Conservation (phyloP, 1,140 invertebrate genomes). For the Lithobius niger region DNA sequence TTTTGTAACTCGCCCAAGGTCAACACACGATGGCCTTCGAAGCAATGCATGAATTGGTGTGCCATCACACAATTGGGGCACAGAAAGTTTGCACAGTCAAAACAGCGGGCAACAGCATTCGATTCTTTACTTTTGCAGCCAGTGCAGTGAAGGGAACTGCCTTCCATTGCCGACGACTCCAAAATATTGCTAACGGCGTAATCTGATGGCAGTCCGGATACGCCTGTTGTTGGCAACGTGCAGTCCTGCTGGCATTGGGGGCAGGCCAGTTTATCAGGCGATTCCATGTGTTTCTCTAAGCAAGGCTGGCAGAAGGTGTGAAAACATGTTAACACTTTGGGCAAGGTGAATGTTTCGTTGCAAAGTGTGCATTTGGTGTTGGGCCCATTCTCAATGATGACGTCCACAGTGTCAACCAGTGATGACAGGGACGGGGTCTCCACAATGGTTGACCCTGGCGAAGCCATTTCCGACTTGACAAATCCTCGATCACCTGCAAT, state of each 20-base stretch:
- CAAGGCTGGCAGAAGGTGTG: conserved; percentile 69
- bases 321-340: conserved; percentile 62
- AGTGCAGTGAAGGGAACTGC: conserved; percentile 32
- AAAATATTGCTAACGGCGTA: conserved; percentile 45
- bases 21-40: conserved; percentile 84
- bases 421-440: background rate
- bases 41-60: conserved; percentile 97
- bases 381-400: conserved; percentile 16
- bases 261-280: conserved; percentile 61
- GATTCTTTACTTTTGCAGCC: conserved; percentile 39
- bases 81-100: conserved; percentile 87
- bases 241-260: conserved; percentile 63
- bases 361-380: conserved; percentile 61
- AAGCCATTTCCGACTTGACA: conserved; percentile 2
- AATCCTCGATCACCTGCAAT: conserved; percentile 1
- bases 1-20: conserved; percentile 49
- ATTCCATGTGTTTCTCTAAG: conserved; percentile 43
- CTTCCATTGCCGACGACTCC: conserved; percentile 24
- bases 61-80: conserved; percentile 95
- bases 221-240: conserved; percentile 36
- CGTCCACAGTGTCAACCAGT: conserved; percentile 3
- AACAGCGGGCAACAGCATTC: conserved; percentile 49
- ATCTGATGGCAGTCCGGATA: conserved; percentile 50
- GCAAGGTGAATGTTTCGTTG: conserved; percentile 54
- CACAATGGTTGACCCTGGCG: conserved; percentile 1